A percentile compares a stretch with the other conserved stretches of the same genome.
Conservation (phyloP, 92 coral and sea anemone genomes). For the Siderastrea siderea region DNA sequence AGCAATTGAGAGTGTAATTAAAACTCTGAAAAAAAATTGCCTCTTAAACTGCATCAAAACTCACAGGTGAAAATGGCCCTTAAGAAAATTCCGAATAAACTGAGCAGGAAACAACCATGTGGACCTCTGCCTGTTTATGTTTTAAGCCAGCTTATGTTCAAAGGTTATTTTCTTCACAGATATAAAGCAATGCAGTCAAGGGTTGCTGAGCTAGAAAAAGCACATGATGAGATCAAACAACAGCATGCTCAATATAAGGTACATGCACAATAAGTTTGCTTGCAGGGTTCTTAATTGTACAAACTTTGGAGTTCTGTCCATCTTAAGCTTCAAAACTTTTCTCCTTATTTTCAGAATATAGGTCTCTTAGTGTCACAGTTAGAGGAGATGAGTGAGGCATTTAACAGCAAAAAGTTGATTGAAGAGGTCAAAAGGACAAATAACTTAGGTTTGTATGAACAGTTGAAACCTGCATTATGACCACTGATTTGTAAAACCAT, state of each 20-base stretch:
- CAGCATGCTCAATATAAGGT: conserved; percentile 26
- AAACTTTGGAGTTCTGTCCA: too few relatives aligned
- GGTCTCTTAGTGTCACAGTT: conserved; percentile 34
- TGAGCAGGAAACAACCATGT: too few relatives aligned
- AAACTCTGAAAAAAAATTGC: too few relatives aligned
- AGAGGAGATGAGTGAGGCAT: conserved; percentile 12
- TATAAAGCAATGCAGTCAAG: conserved; percentile 13
- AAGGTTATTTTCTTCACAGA: neutral
- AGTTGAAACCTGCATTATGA: neutral
- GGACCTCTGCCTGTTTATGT: too few relatives aligned
- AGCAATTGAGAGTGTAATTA: too few relatives aligned
- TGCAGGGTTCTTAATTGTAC: neutral
- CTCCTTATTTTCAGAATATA: neutral
- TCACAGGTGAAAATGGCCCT: too few relatives aligned
- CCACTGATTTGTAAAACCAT: neutral
- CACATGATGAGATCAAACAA: neutral
- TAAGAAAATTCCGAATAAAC: too few relatives aligned
- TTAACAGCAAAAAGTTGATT: neutral
- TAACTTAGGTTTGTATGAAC: neutral
- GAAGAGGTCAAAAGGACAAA: conserved; percentile 8
- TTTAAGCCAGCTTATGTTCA: too few relatives aligned
- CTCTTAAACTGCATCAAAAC: too few relatives aligned
- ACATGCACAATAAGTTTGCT: neutral
- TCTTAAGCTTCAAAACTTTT: neutral
- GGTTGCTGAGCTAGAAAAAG: conserved; percentile 22